Evolutionary conservation across 2,113 vertebrate species (phyloP), one percentile per base, ranked within the genome.

Genomic region (Oreochromis aureus): DNA sequence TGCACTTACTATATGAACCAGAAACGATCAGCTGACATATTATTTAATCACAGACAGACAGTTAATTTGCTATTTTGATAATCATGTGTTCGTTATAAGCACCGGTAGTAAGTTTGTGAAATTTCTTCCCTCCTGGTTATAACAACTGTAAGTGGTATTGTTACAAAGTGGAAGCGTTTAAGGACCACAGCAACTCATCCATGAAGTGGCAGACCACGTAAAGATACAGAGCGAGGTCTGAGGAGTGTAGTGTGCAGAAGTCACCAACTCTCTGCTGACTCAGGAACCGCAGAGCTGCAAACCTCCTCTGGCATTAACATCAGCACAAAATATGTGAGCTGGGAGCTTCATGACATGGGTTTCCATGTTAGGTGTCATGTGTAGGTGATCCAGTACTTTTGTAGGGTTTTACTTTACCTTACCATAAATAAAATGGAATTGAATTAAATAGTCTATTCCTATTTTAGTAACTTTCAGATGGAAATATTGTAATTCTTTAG

Each of bases 341-440:
- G 63, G 63, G 19, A 24, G 66, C 66, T 71, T 71, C 66, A 4
- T 6, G 36, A 24, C 0, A 0, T 2, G 36, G 39, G 36, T 71
- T 27, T 46, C 22, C 69, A 10, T 46, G 32, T 36, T n/a, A 66
- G 6, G 34, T 39, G 39, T 46, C 2, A 2, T 27, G 1, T 2
- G 36, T 16, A 44, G 39, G 39, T 73, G 39, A 44, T 6, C 22
- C 69, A 73, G 22, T 5, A 27, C 41, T 73, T 73, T 27, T 0
- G 61, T 2, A 66, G 61, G 34, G 19, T n/a, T 66, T 39, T 39
- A 39, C 61, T 6, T 39, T 39, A 39, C 19, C 3, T 66, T 39
- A 66, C 18, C n/a, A 39, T 39, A 39, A n/a, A 66, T 66, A 39
- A 13, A 39, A 12, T 7, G 2, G 0, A n/a, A 39, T 66, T 13